phyloP scores from a whole-genome alignment of 2,113 vertebrate species.

The Oreocharis arfaki region DNA sequence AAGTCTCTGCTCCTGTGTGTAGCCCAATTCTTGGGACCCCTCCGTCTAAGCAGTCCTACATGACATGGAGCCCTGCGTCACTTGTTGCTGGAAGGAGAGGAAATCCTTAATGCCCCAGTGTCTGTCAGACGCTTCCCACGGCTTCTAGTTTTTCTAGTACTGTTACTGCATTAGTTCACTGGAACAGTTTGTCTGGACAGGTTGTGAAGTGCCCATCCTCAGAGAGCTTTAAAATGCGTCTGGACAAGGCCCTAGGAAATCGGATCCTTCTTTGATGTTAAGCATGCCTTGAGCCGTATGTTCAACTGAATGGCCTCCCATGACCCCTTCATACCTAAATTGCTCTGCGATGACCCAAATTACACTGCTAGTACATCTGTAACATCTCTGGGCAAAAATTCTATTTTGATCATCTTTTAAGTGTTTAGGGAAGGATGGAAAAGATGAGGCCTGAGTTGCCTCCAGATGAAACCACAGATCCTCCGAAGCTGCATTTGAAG shows the following conservation, averaged over 20 bases:
- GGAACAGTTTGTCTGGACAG: neutral
- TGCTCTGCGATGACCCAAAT: neutral
- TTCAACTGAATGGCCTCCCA: neutral
- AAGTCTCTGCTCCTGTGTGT: neutral
- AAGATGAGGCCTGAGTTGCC: neutral
- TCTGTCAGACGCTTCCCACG: neutral
- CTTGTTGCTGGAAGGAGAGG: neutral
- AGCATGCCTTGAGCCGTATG: neutral
- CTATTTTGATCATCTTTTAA: neutral
- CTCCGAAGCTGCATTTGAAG: neutral
- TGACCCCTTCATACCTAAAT: neutral
- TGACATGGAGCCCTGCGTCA: neutral
- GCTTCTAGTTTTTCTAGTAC: neutral
- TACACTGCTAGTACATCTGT: neutral
- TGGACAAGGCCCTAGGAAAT: slow-evolving; percentile 16
- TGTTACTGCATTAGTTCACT: neutral
- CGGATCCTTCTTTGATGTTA: neutral
- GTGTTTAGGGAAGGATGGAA: neutral
- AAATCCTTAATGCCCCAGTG: neutral
- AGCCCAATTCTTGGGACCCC: neutral
- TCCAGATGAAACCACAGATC: neutral
- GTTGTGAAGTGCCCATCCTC: neutral
- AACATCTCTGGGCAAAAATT: neutral
- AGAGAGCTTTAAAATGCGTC: neutral
- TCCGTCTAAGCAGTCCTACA: neutral